Percentiles rank a stretch among this genome's conserved stretches.
Evolutionary conservation across 2,113 vertebrate species (phyloP).

Genomic region (Arothron firmamentum): DNA sequence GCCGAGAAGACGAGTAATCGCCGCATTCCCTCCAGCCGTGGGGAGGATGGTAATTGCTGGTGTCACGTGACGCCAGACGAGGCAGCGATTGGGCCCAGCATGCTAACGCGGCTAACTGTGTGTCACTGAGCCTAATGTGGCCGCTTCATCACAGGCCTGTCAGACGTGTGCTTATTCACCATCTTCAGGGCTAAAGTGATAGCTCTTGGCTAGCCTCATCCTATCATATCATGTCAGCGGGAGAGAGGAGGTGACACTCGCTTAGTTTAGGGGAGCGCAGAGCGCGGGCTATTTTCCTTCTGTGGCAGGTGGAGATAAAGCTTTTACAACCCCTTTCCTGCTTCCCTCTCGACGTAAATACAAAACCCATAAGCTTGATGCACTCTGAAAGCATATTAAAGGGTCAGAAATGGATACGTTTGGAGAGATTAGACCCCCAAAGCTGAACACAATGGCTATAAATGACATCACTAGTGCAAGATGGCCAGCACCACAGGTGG

Average conservation of each 20-base stretch:
- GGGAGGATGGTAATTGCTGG: conserved; percentile 53
- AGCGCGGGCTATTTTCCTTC: background rate
- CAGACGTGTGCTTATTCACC: conserved; percentile 32
- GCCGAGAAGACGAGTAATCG: conserved; percentile 32
- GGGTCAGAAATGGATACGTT: too few species aligned
- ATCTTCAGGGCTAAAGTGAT: conserved; percentile 32
- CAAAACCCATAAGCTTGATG: too few species aligned
- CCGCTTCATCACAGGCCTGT: conserved; percentile 44
- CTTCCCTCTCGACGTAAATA: background rate
- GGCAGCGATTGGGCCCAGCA: conserved; percentile 48
- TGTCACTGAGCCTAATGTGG: conserved; percentile 48
- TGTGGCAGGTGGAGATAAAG: background rate
- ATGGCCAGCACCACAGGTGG: too few species aligned
- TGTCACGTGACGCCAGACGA: conserved; percentile 37
- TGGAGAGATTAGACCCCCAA: too few species aligned
- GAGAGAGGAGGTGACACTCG: background rate
- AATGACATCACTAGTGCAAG: too few species aligned
- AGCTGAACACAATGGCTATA: too few species aligned
- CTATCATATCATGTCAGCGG: conserved; percentile 26
- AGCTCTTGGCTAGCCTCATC: conserved; percentile 24
- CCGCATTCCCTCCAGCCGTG: conserved; percentile 36
- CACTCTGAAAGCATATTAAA: too few species aligned
- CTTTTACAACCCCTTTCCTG: background rate
- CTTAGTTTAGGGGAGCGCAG: conserved; percentile 9
- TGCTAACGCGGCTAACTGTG: conserved; percentile 52